Evolutionary conservation across 2,888 invertebrate genomes (phyloP).

Genomic region (Tuta absoluta): DNA sequence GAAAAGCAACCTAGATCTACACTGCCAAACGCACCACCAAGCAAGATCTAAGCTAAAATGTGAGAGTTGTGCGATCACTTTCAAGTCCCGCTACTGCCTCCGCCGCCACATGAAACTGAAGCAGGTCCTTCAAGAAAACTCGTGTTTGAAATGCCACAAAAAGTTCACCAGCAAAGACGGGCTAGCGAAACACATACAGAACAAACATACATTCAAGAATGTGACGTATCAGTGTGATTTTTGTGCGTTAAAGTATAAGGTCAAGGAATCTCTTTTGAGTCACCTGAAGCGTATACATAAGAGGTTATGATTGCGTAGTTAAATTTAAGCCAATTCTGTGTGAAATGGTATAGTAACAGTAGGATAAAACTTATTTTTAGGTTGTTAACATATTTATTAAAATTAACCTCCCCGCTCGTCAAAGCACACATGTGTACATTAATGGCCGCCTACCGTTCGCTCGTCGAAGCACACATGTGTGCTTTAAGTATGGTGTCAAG

Average conservation of each 20-base stretch:
- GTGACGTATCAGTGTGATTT: conserved; percentile 64
- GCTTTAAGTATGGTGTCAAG: no score
- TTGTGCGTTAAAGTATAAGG: conserved; percentile 69
- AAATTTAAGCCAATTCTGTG: neutral
- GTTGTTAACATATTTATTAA: no score
- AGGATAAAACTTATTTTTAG: neutral
- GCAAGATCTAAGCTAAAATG: conserved; percentile 67
- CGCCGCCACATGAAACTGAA: conserved; percentile 69
- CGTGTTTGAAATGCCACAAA: conserved; percentile 70
- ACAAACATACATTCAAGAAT: conserved; percentile 69
- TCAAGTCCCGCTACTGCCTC: conserved; percentile 71
- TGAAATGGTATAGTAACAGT: neutral
- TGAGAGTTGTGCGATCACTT: conserved; percentile 68
- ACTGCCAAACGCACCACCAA: conserved; percentile 69
- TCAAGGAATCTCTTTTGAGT: conserved; percentile 59
- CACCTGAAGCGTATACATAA: conserved; percentile 69
- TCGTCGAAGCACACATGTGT: no score
- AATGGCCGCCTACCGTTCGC: neutral
- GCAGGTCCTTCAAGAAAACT: conserved; percentile 63
- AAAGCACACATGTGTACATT: neutral
- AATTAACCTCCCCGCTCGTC: no score
- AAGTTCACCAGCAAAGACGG: conserved; percentile 65
- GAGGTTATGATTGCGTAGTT: conserved; percentile 58
- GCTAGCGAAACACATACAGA: conserved; percentile 62
- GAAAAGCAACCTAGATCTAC: conserved; percentile 62